A percentile compares a stretch with the other conserved stretches of the same genome.
Evolutionary conservation across 2,113 vertebrate genomes (phyloP).

Genomic region (Pionites leucogaster): DNA sequence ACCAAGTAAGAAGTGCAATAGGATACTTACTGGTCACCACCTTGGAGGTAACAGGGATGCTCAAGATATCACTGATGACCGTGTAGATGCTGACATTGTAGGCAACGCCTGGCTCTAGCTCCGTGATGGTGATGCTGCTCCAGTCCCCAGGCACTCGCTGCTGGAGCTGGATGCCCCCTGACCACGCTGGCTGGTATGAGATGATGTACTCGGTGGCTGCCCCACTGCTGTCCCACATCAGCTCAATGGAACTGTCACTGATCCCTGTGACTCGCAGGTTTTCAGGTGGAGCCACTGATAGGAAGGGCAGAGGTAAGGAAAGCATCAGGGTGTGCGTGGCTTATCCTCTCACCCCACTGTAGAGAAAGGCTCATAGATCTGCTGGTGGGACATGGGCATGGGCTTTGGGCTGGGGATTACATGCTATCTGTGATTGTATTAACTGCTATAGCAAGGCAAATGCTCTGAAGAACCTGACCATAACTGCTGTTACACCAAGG

Average conservation of each 20-base stretch:
- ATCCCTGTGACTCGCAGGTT: slow-evolving; percentile 85
- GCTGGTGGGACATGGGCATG: neutral
- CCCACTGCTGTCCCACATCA: slow-evolving; percentile 88
- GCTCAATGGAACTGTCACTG: slow-evolving; percentile 85
- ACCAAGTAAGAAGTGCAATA: neutral
- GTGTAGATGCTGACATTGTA: slow-evolving; percentile 93
- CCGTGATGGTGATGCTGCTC: slow-evolving; percentile 82
- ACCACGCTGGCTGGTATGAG: slow-evolving; percentile 85
- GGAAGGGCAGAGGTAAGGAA: slow-evolving; percentile 57
- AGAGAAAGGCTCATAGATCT: neutral
- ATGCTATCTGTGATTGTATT: neutral
- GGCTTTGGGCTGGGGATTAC: neutral
- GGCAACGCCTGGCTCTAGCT: slow-evolving; percentile 89
- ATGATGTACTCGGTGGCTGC: slow-evolving; percentile 89
- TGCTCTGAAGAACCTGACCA: neutral
- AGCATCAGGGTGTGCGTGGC: neutral
- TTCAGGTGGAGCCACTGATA: slow-evolving; percentile 87
- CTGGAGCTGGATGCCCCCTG: slow-evolving; percentile 85
- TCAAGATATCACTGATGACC: slow-evolving; percentile 87
- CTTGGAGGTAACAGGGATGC: slow-evolving; percentile 82
- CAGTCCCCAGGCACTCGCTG: slow-evolving; percentile 87
- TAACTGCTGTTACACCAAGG: neutral
- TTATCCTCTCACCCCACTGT: neutral
- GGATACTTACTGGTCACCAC: slow-evolving; percentile 91
- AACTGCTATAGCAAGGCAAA: neutral